Evolutionary conservation across 1,140 invertebrate species (phyloP).

Genomic region (Hycleus cichorii): DNA sequence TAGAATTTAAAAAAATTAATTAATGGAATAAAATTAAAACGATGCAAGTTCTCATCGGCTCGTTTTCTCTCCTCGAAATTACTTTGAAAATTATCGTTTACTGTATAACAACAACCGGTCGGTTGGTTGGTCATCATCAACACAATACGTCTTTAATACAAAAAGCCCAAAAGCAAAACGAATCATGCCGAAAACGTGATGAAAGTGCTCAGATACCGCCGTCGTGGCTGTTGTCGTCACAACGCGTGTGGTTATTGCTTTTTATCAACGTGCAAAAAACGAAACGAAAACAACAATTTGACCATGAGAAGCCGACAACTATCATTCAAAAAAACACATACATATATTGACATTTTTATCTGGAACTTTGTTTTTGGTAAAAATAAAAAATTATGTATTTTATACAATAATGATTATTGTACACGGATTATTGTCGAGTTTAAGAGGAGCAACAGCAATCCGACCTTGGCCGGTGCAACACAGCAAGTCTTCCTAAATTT

Average conservation of each 20-base stretch:
- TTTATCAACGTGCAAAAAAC: neutral
- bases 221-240: neutral
- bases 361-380: no score
- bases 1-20: conserved; percentile 31
- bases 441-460: neutral
- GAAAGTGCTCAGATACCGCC: conserved; percentile 12
- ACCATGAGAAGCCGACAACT: neutral
- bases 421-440: neutral
- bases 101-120: neutral
- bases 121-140: neutral
- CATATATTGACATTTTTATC: neutral
- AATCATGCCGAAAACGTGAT: conserved; percentile 11
- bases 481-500: conserved; percentile 17
- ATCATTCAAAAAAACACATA: neutral
- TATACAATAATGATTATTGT: neutral
- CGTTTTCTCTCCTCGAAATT: neutral
- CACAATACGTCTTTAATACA: neutral
- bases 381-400: neutral
- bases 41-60: neutral
- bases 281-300: no score
- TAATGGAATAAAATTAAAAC: neutral
- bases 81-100: neutral
- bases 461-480: conserved; percentile 2
- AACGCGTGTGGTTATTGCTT: neutral
- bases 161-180: neutral